Evolutionary conservation across 2,113 vertebrate genomes (phyloP).

Genomic region (Calyptommatus sinebrachiatus): DNA sequence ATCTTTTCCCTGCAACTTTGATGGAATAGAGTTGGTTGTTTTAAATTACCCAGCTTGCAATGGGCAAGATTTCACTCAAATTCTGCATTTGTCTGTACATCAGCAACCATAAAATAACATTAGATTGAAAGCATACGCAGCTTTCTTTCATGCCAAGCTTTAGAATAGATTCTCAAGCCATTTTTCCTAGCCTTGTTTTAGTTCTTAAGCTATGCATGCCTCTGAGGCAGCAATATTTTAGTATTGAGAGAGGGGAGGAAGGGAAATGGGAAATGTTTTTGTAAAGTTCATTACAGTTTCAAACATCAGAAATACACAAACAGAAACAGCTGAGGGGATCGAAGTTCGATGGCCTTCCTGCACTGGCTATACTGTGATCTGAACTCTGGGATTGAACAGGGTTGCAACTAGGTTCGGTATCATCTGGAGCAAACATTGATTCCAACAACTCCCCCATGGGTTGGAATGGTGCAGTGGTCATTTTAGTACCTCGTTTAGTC

Average conservation of each 20-base stretch:
- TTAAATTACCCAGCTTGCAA: background rate
- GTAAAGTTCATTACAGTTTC: background rate
- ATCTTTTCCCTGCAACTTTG: background rate
- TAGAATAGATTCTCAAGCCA: background rate
- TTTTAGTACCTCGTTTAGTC: too few relatives aligned
- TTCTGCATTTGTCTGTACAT: background rate
- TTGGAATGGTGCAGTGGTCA: too few relatives aligned
- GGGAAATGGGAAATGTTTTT: background rate
- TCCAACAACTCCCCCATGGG: too few relatives aligned
- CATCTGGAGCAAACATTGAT: too few relatives aligned
- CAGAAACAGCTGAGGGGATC: background rate
- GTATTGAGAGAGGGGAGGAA: background rate
- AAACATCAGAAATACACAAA: background rate
- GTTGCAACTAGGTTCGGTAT: too few relatives aligned
- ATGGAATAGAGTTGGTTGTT: background rate
- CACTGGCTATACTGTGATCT: background rate
- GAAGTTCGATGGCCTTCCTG: background rate
- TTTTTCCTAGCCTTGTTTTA: accelerated
- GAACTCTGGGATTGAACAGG: too few relatives aligned
- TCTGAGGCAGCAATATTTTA: background rate
- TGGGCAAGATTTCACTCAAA: background rate
- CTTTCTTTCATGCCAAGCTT: background rate
- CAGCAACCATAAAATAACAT: background rate
- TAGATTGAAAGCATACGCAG: background rate
- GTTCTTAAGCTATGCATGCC: background rate